These are phyloP conservation scores for Nettapus auritus DNA, from an alignment of 2,113 vertebrate species.

Conservation along the genomic window DNA sequence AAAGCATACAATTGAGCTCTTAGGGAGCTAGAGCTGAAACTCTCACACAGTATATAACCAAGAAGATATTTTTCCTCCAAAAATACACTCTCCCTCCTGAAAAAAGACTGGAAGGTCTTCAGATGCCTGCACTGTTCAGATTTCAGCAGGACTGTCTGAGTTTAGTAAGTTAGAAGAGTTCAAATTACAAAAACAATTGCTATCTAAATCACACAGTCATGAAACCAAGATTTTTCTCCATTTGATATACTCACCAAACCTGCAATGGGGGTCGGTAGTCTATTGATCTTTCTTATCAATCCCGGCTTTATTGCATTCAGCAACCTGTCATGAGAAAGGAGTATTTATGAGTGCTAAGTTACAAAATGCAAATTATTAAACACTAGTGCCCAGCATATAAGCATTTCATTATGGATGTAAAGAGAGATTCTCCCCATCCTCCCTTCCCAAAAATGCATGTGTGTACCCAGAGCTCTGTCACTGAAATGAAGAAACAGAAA, in stretches of 20 bases:
- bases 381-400: not conserved
- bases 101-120: not conserved
- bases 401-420: not conserved
- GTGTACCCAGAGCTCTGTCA: not conserved
- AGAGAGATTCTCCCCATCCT: not conserved
- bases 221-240: slow-evolving; percentile 53
- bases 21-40: not conserved
- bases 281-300: slow-evolving; percentile 96
- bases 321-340: slow-evolving; percentile 84
- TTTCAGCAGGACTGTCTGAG: not conserved
- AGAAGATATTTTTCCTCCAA: slow-evolving; percentile 5
- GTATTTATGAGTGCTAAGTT: not conserved
- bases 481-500: not conserved
- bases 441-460: not conserved
- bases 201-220: slow-evolving; percentile 18
- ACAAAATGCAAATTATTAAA: slow-evolving; percentile 26
- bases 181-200: slow-evolving; percentile 22
- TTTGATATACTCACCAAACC: slow-evolving; percentile 88
- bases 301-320: slow-evolving; percentile 94
- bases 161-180: slow-evolving; percentile 25
- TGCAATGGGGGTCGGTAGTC: slow-evolving; percentile 92
- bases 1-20: not conserved
- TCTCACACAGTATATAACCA: not conserved
- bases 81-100: not conserved
- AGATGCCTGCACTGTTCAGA: not conserved